Conservation (phyloP, 23 tunicate species). For the Aplidium turbinatum region DNA sequence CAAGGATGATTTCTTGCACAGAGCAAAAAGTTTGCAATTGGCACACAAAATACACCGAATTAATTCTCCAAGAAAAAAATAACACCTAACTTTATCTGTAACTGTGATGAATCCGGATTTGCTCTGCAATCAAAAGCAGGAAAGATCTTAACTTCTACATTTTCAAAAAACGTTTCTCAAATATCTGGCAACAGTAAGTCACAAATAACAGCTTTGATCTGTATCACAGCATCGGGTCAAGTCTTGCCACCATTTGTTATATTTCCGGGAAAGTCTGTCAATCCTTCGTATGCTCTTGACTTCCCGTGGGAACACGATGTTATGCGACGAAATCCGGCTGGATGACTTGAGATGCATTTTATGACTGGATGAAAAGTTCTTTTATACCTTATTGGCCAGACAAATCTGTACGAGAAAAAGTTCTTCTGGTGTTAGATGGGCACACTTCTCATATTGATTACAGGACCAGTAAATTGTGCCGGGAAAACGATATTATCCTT, state of each 20-base stretch:
- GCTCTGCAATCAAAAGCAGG: constrained; percentile 16
- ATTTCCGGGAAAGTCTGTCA: constrained; percentile 25
- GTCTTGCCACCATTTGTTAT: constrained; percentile 16
- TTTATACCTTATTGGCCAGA: constrained; percentile 20
- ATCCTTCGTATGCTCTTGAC: constrained; percentile 18
- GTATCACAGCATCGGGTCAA: constrained; percentile 1
- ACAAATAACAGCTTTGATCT: constrained; percentile 20
- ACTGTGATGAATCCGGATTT: constrained; percentile 22
- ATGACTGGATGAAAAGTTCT: not conserved
- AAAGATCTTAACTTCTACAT: not conserved
- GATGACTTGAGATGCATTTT: constrained; percentile 6
- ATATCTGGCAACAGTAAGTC: not conserved
- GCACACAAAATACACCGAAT: not conserved
- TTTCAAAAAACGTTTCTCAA: not conserved
- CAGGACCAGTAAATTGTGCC: constrained; percentile 5
- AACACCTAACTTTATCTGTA: constrained; percentile 3
- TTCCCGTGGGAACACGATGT: not conserved
- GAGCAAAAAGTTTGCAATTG: not conserved
- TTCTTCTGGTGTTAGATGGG: constrained; percentile 10
- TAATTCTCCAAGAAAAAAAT: not conserved
- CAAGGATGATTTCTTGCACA: constrained; percentile 5
- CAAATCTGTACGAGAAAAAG: not conserved
- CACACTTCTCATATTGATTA: constrained; percentile 9
- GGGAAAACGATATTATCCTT: not conserved
- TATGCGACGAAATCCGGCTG: constrained; percentile 11